A percentile compares a stretch with the other conserved stretches of the same genome.
These are phyloP conservation scores for Avahi laniger DNA, from an alignment of 2,797 vertebrate species.

Conservation along the genomic window DNA sequence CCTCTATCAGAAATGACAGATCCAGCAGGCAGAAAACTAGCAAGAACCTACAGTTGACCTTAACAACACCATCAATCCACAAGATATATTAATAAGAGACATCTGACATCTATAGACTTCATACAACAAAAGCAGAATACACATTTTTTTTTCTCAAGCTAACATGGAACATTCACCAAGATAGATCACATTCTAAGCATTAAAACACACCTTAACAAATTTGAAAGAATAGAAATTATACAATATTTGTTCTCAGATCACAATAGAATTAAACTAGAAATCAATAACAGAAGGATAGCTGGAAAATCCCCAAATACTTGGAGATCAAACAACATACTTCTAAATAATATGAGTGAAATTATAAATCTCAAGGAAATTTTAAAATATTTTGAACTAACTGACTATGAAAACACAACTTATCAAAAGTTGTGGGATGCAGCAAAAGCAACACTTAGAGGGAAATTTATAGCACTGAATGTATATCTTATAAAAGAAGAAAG, in stretches of 20 bases:
- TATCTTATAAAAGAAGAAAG: not conserved
- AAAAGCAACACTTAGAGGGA: not conserved
- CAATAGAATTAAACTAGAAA: not conserved
- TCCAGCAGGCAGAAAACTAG: not conserved
- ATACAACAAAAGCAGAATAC: not conserved
- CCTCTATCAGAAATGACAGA: not conserved
- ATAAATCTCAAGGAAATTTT: not conserved
- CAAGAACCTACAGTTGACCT: not conserved
- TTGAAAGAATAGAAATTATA: not conserved
- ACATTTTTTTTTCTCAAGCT: not conserved
- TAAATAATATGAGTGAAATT: not conserved
- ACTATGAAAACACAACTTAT: not conserved
- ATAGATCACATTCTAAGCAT: not conserved
- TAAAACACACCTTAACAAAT: not conserved
- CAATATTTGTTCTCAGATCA: not conserved
- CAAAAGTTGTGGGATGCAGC: not conserved
- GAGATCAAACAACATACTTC: not conserved
- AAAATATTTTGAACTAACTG: not conserved
- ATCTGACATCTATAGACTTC: not conserved
- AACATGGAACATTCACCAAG: not conserved
- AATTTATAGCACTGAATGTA: not conserved
- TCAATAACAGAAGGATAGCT: not conserved
- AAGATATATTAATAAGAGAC: not conserved
- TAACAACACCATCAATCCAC: not conserved
- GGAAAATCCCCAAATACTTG: not conserved